Evolutionary conservation across 2,797 vertebrate genomes (phyloP).

Genomic region (Pitangus sulphuratus): DNA sequence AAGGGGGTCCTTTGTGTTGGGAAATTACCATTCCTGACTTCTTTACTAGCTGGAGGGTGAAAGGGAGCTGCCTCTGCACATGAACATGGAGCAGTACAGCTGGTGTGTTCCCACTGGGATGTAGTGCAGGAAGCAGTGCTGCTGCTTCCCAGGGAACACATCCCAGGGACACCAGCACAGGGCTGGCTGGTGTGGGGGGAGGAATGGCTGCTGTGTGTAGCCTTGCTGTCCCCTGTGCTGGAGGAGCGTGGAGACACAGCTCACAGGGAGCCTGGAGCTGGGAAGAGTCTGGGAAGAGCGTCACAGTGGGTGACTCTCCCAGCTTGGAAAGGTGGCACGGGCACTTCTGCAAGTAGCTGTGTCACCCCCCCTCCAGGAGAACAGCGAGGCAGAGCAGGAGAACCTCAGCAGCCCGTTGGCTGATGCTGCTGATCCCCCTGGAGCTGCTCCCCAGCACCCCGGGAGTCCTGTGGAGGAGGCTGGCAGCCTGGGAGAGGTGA

Average conservation of each 20-base stretch:
- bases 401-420: constrained; percentile 16
- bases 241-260: neutral
- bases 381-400: constrained; percentile 72
- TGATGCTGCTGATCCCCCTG: constrained; percentile 77
- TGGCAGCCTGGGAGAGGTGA: constrained; percentile 61
- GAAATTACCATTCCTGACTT: neutral
- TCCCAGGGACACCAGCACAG: accelerated
- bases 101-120: neutral
- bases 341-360: neutral
- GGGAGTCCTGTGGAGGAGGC: constrained; percentile 74
- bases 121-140: neutral
- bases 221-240: neutral
- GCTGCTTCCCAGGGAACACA: neutral
- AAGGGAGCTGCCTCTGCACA: neutral
- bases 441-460: constrained; percentile 76
- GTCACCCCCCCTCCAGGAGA: constrained; percentile 69
- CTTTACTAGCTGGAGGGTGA: neutral
- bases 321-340: accelerated
- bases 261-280: accelerated
- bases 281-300: neutral
- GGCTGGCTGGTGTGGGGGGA: too few relatives aligned
- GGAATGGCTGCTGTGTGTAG: neutral
- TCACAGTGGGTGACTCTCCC: accelerated
- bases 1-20: neutral
- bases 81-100: neutral